phyloP scores from a whole-genome alignment of 2,113 vertebrate species.

The Trichomycterus rosablanca region DNA sequence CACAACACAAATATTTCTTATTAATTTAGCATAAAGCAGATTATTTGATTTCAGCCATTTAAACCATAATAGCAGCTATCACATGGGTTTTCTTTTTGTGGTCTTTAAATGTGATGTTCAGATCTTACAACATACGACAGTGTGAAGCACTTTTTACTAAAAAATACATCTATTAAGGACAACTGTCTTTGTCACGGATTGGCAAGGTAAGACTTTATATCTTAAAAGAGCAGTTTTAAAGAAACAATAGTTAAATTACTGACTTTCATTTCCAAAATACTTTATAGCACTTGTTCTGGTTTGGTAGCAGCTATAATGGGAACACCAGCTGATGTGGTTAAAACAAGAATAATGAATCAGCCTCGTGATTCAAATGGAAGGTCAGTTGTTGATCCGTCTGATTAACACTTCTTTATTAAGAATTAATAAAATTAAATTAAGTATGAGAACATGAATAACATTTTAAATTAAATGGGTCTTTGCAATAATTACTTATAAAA shows the following conservation, averaged over 20 bases:
- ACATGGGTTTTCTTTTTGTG: too few species aligned
- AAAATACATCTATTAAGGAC: constrained; percentile 71
- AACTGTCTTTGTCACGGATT: constrained; percentile 74
- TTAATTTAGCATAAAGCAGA: neutral
- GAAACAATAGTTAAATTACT: neutral
- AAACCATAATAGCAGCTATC: neutral
- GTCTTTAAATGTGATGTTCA: constrained; percentile 36
- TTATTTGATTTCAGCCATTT: too few species aligned
- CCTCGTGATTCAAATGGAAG: constrained; percentile 73
- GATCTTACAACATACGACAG: constrained; percentile 81
- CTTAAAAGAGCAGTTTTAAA: neutral
- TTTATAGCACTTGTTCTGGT: constrained; percentile 69
- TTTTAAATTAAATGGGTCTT: too few species aligned
- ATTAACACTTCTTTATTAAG: too few species aligned
- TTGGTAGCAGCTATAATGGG: constrained; percentile 78
- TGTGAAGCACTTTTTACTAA: constrained; percentile 77
- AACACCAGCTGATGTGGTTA: constrained; percentile 81
- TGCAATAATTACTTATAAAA: too few species aligned
- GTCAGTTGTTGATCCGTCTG: constrained; percentile 44
- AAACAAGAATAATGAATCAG: constrained; percentile 85
- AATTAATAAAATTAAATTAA: too few species aligned
- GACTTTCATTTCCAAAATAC: neutral
- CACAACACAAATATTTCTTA: neutral
- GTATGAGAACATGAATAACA: too few species aligned
- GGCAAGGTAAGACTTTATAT: constrained; percentile 59